Evolutionary conservation across 2,797 vertebrate species (phyloP).

Genomic region (Mus spretus): DNA sequence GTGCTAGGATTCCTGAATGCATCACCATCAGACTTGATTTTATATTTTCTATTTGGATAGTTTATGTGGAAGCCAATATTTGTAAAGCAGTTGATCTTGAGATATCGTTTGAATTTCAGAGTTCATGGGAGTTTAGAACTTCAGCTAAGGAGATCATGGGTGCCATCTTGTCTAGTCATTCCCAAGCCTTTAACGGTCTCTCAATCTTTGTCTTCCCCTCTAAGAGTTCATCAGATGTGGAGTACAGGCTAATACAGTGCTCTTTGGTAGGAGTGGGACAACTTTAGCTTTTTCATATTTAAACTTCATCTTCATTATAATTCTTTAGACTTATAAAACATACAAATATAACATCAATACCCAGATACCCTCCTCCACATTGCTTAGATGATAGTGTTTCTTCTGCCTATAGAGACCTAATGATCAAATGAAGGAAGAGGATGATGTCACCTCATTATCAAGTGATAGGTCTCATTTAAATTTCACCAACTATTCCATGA

Average conservation of each 20-base stretch:
- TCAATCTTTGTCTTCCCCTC: not conserved
- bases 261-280: not conserved
- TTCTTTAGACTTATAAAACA: conserved; percentile 1
- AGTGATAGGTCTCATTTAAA: not conserved
- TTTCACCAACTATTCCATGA: not conserved
- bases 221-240: not conserved
- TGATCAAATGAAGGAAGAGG: conserved; percentile 18
- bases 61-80: not conserved
- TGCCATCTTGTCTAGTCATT: not conserved
- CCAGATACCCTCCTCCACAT: not conserved
- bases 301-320: conserved; percentile 38
- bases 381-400: not conserved
- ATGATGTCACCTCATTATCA: not conserved
- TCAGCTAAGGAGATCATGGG: not conserved
- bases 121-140: conserved; percentile 22
- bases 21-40: not conserved
- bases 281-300: conserved; percentile 24
- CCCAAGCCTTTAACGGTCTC: conserved; percentile 26
- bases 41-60: not conserved
- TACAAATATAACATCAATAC: not conserved
- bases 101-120: conserved; percentile 23
- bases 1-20: not conserved
- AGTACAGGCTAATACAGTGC: not conserved
- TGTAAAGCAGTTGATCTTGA: conserved; percentile 23
- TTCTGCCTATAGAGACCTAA: not conserved